Conservation (phyloP, 2,113 vertebrate species). For the Phrynosoma blainvillii region DNA sequence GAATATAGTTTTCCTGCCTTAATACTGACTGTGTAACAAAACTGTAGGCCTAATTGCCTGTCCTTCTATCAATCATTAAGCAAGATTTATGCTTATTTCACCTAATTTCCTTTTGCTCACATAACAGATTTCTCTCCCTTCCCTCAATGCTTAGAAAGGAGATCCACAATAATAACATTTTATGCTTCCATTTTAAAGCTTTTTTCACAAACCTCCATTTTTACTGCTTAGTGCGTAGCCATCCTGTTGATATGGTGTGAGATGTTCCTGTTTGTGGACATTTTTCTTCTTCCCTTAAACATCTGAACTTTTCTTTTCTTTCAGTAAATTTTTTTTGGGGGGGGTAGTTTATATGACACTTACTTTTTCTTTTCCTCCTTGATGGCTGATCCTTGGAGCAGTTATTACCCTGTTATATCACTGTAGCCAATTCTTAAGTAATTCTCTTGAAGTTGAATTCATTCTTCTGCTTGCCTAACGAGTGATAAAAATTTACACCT, state of each 20-base stretch:
- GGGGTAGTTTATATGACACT: not conserved
- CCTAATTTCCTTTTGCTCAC: not conserved
- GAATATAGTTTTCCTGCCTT: not conserved
- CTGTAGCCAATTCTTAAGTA: slow-evolving; percentile 48
- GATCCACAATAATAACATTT: not conserved
- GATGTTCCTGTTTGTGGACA: slow-evolving; percentile 44
- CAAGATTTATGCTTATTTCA: not conserved
- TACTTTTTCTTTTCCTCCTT: slow-evolving; percentile 35
- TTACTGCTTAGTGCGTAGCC: slow-evolving; percentile 1
- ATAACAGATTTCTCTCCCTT: not conserved
- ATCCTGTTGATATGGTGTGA: slow-evolving; percentile 6
- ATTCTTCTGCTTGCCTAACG: slow-evolving; percentile 66
- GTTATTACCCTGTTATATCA: slow-evolving; percentile 25
- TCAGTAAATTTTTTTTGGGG: no score
- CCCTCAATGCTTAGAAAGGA: not conserved
- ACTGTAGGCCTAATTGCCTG: not conserved
- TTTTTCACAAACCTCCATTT: slow-evolving; percentile 24
- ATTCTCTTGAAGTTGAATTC: slow-evolving; percentile 63
- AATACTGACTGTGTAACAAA: not conserved
- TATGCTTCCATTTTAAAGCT: not conserved
- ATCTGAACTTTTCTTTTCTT: slow-evolving; percentile 40
- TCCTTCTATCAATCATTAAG: not conserved
- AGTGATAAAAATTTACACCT: slow-evolving; percentile 71
- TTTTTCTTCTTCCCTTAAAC: slow-evolving; percentile 19
- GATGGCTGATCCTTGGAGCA: not conserved